Conservation (phyloP, 2,113 vertebrate genomes). For the Carlito syrichta region DNA sequence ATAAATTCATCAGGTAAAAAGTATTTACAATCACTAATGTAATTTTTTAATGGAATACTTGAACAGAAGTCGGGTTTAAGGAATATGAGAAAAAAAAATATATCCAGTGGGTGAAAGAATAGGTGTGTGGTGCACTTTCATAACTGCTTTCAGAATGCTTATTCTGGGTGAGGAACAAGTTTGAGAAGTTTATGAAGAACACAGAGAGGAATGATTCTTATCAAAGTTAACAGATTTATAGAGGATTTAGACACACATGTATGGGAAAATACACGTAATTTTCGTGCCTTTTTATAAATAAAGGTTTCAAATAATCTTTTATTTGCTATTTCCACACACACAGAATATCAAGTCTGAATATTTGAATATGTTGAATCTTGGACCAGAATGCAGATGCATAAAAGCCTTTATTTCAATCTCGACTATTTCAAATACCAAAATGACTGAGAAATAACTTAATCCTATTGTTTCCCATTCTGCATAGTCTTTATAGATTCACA, state of each 20-base stretch:
- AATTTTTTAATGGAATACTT: background rate
- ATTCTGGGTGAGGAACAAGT: background rate
- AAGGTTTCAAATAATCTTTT: background rate
- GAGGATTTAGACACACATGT: background rate
- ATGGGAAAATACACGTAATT: background rate
- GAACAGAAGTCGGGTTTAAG: background rate
- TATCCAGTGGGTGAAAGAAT: background rate
- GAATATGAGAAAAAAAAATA: background rate
- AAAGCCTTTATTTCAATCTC: background rate
- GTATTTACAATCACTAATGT: background rate
- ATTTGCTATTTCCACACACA: background rate
- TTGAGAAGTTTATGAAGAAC: background rate
- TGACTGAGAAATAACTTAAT: background rate
- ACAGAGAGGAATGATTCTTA: background rate
- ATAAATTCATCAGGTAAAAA: background rate
- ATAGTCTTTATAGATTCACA: background rate
- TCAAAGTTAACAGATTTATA: background rate
- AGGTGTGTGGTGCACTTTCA: accelerated
- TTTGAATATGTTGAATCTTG: background rate
- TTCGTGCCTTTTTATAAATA: background rate
- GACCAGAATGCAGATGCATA: background rate
- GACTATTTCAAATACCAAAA: background rate
- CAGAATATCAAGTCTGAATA: background rate
- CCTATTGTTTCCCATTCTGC: background rate
- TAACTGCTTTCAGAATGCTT: background rate